These are phyloP conservation scores for Brachyptera putata DNA, from an alignment of 2,888 invertebrate genomes.

Conservation along the genomic window DNA sequence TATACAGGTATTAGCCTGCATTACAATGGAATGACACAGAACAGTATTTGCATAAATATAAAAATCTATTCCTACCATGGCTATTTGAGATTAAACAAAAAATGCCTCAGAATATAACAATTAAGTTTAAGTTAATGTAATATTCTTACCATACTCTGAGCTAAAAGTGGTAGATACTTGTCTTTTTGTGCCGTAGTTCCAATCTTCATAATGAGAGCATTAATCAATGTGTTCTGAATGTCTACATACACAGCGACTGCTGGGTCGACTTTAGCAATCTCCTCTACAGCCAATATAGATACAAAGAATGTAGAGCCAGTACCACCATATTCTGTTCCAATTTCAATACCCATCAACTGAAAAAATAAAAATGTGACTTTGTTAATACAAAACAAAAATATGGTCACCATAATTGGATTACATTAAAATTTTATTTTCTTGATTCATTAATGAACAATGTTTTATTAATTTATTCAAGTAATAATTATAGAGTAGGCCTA, in stretches of 20 bases:
- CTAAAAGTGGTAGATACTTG: conserved; percentile 81
- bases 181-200: conserved; percentile 85
- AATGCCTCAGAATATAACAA: too few species aligned
- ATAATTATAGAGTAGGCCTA: background rate
- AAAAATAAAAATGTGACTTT: conserved; percentile 33
- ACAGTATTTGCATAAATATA: too few species aligned
- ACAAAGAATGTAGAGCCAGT: conserved; percentile 87
- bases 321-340: conserved; percentile 82
- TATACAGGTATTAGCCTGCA: too few species aligned
- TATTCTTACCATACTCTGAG: conserved; percentile 68
- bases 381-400: background rate
- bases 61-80: too few species aligned
- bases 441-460: background rate
- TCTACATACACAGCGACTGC: conserved; percentile 85
- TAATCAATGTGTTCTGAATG: conserved; percentile 92
- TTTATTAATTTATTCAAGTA: background rate
- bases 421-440: background rate
- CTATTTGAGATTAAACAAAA: too few species aligned
- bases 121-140: background rate
- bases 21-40: too few species aligned
- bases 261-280: conserved; percentile 88
- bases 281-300: conserved; percentile 86
- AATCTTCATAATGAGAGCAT: conserved; percentile 75
- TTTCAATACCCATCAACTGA: conserved; percentile 87
- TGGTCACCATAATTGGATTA: background rate